Conservation (phyloP, 2,888 invertebrate genomes). For the Meiosimyza platycephala region DNA sequence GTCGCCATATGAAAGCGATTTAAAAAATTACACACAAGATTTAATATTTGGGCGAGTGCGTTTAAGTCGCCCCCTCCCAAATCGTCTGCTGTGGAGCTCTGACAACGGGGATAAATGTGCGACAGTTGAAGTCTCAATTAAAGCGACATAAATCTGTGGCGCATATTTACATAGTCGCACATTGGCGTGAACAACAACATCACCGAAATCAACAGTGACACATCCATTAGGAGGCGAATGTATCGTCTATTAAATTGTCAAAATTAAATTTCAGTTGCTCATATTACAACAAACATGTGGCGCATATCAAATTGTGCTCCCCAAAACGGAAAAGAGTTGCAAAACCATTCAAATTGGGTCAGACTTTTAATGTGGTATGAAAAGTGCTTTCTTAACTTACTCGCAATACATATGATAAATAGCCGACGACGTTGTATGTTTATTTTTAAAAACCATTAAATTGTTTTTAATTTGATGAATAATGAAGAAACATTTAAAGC, state of each 20-base stretch:
- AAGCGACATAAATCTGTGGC: constrained; percentile 48
- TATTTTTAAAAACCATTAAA: too few relatives aligned
- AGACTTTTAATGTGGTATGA: background rate
- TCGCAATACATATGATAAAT: too few relatives aligned
- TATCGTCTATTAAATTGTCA: constrained; percentile 45
- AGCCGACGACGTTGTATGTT: too few relatives aligned
- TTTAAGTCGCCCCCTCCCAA: background rate
- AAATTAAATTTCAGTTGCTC: constrained; percentile 23
- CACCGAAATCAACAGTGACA: constrained; percentile 33
- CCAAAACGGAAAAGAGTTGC: background rate
- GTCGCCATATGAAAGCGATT: constrained; percentile 61
- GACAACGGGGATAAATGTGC: background rate
- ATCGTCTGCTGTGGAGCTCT: too few relatives aligned
- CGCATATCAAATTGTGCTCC: background rate
- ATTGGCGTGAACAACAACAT: constrained; percentile 28
- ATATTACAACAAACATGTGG: constrained; percentile 35
- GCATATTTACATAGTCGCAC: constrained; percentile 43
- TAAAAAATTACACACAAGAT: constrained; percentile 37
- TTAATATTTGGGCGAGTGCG: constrained; percentile 3
- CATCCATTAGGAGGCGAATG: constrained; percentile 40
- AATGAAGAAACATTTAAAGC: too few relatives aligned
- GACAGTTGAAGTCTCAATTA: constrained; percentile 37
- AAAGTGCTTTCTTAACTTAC: too few relatives aligned
- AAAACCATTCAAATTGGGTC: constrained; percentile 26
- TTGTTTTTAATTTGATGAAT: too few relatives aligned